These are phyloP conservation scores for Nowickia ferox DNA, from an alignment of 2,888 invertebrate species.

Conservation along the genomic window DNA sequence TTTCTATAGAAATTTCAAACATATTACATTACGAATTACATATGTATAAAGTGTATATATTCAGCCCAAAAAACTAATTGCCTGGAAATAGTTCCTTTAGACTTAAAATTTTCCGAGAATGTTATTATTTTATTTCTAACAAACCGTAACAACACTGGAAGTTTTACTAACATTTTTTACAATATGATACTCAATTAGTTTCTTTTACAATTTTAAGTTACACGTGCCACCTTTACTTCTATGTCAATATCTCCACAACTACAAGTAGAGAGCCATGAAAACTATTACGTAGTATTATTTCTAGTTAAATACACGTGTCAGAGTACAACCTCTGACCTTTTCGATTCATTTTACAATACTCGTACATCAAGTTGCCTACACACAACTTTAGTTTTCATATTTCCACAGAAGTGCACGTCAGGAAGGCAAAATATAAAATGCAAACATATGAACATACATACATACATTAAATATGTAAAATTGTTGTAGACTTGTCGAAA, in stretches of 20 bases:
- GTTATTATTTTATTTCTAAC: background rate
- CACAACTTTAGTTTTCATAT: slow-evolving; percentile 24
- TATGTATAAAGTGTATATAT: no score
- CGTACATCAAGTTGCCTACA: slow-evolving; percentile 43
- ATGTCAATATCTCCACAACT: background rate
- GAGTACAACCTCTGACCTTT: slow-evolving; percentile 47
- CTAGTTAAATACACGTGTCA: background rate
- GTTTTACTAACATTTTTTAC: background rate
- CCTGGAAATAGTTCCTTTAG: no score
- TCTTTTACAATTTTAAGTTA: slow-evolving; percentile 25
- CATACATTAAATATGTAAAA: background rate
- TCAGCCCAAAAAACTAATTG: no score
- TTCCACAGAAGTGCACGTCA: slow-evolving; percentile 9
- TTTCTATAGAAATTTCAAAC: no score
- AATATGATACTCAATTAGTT: slow-evolving; percentile 43
- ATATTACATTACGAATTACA: no score
- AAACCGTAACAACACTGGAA: background rate
- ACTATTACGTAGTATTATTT: background rate
- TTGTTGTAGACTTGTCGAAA: slow-evolving; percentile 9
- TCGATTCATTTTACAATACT: slow-evolving; percentile 14
- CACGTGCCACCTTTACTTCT: slow-evolving; percentile 37
- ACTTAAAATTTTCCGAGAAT: no score
- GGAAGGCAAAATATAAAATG: background rate
- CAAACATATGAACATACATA: background rate
- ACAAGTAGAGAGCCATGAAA: background rate